A percentile compares a stretch with the other conserved stretches of the same genome.
Conservation (phyloP, 2,797 vertebrate species). For the Pseudochirops corinnae region DNA sequence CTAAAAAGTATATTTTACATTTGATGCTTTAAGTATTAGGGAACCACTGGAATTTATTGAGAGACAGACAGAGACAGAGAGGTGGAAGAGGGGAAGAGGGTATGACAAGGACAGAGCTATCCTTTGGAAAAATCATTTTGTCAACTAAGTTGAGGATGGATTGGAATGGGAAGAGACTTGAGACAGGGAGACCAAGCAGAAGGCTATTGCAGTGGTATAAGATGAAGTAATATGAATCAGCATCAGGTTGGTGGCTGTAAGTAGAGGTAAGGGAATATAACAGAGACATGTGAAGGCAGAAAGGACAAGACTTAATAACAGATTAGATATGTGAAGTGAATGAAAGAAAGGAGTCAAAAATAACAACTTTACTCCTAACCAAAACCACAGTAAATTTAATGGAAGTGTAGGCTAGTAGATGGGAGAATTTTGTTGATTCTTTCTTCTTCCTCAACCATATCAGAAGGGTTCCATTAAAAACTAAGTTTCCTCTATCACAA, state of each 20-base stretch:
- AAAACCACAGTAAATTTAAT: neutral
- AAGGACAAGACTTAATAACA: neutral
- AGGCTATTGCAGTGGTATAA: neutral
- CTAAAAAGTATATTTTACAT: neutral
- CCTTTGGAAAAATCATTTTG: neutral
- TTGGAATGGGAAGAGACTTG: neutral
- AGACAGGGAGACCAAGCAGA: neutral
- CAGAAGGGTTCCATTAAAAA: neutral
- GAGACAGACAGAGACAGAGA: neutral
- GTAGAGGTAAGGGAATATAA: neutral
- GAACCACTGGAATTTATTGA: neutral
- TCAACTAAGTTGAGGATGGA: neutral
- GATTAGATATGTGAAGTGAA: neutral
- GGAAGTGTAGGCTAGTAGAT: neutral
- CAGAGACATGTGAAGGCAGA: neutral
- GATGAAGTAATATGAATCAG: neutral
- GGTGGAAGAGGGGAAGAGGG: too few species aligned
- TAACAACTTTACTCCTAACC: neutral
- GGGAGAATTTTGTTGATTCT: neutral
- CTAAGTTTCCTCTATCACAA: neutral
- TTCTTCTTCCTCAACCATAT: slow-evolving; percentile 4
- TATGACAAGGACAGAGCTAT: too few species aligned
- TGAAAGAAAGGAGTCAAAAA: neutral
- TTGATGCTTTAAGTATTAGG: neutral
- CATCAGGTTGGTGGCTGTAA: neutral